Evolutionary conservation across 2,797 vertebrate species (phyloP), one percentile per base, ranked within the genome.

Genomic region (Lithobates pipiens): DNA sequence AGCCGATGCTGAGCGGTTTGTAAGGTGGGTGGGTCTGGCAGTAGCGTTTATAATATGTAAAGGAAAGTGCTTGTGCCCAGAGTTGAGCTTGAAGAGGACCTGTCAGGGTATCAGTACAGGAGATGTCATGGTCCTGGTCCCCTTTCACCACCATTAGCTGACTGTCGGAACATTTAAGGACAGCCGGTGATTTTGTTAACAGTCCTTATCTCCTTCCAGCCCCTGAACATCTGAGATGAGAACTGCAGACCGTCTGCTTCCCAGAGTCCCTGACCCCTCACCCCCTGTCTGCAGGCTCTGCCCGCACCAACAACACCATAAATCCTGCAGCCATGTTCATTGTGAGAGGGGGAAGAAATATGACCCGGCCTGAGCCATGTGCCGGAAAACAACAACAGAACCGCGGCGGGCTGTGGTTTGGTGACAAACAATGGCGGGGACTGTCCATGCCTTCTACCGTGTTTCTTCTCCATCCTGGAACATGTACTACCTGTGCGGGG

Each of bases 171-270:
- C 39, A 39, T 39, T 39, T 39, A 39, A 15, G 50, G 39, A 79
- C 63, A 69, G 67, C 65, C 34, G 65, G 42, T 15, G 23, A 50
- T 10, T 10, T 42, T n/a, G 27, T 15, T 34, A 69, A 21, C 77
- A 50, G 21, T 67, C 29, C 77, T 79, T 79, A 79, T 79, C 77
- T 69, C 63, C 27, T 27, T 44, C 34, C 23, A 32, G 65, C 32
- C 65, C 29, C 39, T 46, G 65, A 79, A 65, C 10, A n/a, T 78
- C 34, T 68, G 61, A 78, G 63, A 69, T 68, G 61, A 78, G 63
- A 70, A 69, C 68, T 70, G 57, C 65, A 50, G 65, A 2, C 68
- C 54, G 78, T 72, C 68, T 80, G 78, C n/a, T 71, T 72, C 78
- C 78, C 67, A 16, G 11, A 68, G 32, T 11, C 23, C 77, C 44